A percentile compares a stretch with the other conserved stretches of the same genome.
These are phyloP conservation scores for Calypte anna DNA, from an alignment of 2,113 vertebrate species.

Conservation along the genomic window DNA sequence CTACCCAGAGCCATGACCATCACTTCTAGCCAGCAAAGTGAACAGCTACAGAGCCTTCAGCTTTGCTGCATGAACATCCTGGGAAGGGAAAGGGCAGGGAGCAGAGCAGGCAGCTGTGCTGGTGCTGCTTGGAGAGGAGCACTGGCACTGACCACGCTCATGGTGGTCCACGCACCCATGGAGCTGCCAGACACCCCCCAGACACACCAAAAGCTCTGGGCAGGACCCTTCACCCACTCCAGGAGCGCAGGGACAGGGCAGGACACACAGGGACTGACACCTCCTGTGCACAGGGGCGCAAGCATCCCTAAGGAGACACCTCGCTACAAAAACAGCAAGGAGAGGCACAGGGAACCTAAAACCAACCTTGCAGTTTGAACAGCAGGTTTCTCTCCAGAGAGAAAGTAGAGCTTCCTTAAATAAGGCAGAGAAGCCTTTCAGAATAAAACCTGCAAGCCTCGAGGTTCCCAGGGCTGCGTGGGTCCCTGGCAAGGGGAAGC, in stretches of 20 bases:
- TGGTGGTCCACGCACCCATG: no score
- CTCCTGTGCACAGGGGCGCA: rapidly evolving
- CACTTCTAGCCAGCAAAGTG: conserved; percentile 49
- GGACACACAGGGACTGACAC: rapidly evolving
- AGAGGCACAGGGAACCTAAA: background rate
- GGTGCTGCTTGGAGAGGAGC: background rate
- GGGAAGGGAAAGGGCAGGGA: background rate
- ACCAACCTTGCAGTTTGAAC: background rate
- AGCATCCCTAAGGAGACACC: rapidly evolving
- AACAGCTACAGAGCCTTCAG: conserved; percentile 8
- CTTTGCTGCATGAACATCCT: conserved; percentile 3
- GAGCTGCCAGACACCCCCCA: no score
- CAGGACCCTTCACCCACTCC: background rate
- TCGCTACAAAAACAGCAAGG: background rate
- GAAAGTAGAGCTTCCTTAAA: background rate
- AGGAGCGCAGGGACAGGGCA: no score
- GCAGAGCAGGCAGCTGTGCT: conserved; percentile 10
- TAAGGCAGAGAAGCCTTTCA: background rate
- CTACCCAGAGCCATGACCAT: background rate
- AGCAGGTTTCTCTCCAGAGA: background rate
- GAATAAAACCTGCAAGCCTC: background rate
- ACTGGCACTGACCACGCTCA: background rate
- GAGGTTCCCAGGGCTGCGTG: background rate
- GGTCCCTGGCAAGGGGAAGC: background rate
- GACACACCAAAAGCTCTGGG: background rate